Evolutionary conservation across 2,797 vertebrate genomes (phyloP), one percentile per base, ranked within the genome.

Genomic region (Esox masquinongy): DNA sequence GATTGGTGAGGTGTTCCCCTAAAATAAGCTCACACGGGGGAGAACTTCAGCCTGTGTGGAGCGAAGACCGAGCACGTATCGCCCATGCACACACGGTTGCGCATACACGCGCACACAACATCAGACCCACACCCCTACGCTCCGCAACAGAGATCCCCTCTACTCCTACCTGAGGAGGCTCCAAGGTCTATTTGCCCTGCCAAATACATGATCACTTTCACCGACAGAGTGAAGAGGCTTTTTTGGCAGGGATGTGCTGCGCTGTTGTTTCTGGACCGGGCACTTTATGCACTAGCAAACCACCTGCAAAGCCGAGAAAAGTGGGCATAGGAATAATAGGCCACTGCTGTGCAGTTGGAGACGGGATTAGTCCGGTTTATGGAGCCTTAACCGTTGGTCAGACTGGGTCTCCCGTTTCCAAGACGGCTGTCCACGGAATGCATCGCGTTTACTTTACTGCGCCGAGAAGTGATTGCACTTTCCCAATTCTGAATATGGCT

Each of bases 141-240:
- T 88, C 79, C 61, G 80, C 81, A 79, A 84, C 85, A 87, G 84
- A 92, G 85, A 88, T 80, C 84, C 86, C 80, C 77, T 87, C 79
- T 82, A 84, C 86, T 86, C 84, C 85, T 79, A 87, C 84, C 87
- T 88, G 85, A 90, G 82, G 82, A 87, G 81, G 75, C 73, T 89
- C 92, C 92, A 91, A 85, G 84, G 85, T 84, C 84, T 24, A 59
- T 43, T 50, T 74, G 80, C 78, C 83, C 83, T 90, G 90, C 89
- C 91, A 91, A 87, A 87, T 86, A 89, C 88, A 73, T 81, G 87
- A 86, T 87, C 82, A 79, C 87, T 90, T 88, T 88, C 82, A 90
- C 89, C 79, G 73, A 87, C 86, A 84, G 83, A 88, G 83, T 89
- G 86, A 82, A 81, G 83, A 82, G 77, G 85, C 61, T 85, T 86